phyloP scores from a whole-genome alignment of 1,140 invertebrate species.

The Ptiloglossa arizonensis region DNA sequence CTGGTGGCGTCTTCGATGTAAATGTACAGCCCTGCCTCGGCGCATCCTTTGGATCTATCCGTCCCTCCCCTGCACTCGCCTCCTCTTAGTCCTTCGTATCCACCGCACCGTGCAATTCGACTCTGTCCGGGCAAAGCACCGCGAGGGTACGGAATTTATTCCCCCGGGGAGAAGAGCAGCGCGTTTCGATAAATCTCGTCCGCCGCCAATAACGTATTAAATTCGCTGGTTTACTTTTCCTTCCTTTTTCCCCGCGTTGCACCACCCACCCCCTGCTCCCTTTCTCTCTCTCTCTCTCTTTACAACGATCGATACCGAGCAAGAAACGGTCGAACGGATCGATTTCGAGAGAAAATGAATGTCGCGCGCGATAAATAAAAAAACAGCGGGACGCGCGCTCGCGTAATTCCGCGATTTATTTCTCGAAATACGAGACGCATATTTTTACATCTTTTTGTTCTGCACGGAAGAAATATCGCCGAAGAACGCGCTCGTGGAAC shows the following conservation, averaged over 20 bases:
- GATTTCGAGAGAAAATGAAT: conserved; percentile 34
- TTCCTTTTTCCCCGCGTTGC: no score
- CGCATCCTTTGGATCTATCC: conserved; percentile 44
- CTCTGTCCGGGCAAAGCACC: conserved; percentile 38
- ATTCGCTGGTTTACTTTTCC: conserved; percentile 8
- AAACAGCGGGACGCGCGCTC: neutral
- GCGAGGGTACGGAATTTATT: conserved; percentile 29
- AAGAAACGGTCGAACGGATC: no score
- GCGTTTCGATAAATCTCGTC: conserved; percentile 45
- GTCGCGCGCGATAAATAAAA: conserved; percentile 37
- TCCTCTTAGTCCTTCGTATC: conserved; percentile 22
- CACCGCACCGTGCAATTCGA: conserved; percentile 29
- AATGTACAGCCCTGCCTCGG: conserved; percentile 26
- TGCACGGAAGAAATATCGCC: conserved; percentile 11
- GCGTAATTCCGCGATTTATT: conserved; percentile 35
- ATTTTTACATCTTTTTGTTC: conserved; percentile 34
- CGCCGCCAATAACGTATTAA: conserved; percentile 42
- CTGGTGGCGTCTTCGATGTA: conserved; percentile 21
- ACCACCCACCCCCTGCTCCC: no score
- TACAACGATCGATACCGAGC: no score
- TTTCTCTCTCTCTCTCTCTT: no score
- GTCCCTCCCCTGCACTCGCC: no score
- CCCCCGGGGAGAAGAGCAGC: conserved; percentile 11
- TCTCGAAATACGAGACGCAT: conserved; percentile 25
- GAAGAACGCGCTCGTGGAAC: no score